Conservation (phyloP, 2,797 vertebrate species). For the Macropus fuliginosus region DNA sequence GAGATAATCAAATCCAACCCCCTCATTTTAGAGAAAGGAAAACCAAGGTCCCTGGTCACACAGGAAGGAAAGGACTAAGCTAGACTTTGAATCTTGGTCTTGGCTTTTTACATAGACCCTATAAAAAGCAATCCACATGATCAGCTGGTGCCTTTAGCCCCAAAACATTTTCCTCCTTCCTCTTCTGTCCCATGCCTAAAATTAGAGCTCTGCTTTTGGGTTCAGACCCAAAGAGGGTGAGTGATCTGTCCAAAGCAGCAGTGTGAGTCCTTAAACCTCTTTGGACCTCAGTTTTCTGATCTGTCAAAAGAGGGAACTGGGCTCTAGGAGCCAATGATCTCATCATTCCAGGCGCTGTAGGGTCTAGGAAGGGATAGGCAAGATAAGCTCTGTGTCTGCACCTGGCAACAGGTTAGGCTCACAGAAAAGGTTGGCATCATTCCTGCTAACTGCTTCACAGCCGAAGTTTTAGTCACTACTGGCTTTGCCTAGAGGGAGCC, state of each 20-base stretch:
- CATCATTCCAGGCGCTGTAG: background rate
- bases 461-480: background rate
- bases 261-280: background rate
- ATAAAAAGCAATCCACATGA: background rate
- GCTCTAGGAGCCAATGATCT: background rate
- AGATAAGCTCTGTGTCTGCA: background rate
- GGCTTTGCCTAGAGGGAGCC: background rate
- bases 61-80: background rate
- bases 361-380: background rate
- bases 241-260: background rate
- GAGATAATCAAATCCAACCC: background rate
- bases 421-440: background rate
- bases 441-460: background rate
- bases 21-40: background rate
- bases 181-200: background rate
- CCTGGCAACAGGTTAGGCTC: background rate
- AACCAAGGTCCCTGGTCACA: background rate
- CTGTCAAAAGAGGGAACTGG: background rate
- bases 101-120: background rate
- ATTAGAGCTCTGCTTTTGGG: background rate
- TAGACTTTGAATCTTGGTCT: background rate
- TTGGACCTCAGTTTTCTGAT: background rate
- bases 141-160: background rate
- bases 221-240: background rate
- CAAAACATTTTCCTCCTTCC: background rate